Base-by-base conservation (phyloP, 2,113 vertebrate species). In the Dipodomys merriami region DNA sequence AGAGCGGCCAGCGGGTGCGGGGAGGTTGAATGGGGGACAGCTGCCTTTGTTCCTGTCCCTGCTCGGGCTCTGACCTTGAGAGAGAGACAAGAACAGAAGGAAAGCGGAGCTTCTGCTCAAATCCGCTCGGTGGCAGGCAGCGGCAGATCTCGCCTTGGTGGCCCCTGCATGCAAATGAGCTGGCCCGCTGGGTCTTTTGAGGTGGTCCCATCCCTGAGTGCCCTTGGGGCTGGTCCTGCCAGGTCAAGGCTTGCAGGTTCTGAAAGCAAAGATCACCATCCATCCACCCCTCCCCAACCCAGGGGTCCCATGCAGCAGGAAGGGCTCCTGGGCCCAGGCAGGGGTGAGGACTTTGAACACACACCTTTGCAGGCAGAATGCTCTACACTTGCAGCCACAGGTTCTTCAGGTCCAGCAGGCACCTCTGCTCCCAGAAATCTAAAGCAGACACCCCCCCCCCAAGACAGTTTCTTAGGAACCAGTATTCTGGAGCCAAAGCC, bases 1-100 rank as follows among this genome's bases (percentile, higher is more conserved):
- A 30, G 71, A 92, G 94, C 12, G 13, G 71, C 92, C 18, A 1
- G 64, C 27, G 0, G 88, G 91, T 2, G 0, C 30, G 22, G 91
- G 65, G 92, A 95, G 83, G 89, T 88, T 74, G 91, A 94, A 77
- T 84, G 86, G 93, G 94, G 96, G 95, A 84, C 77, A 62, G 15
- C 23, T 0, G 90, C 87, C 92, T 97, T 97, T 97, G 96, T 96
- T 97, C 95, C 93, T 74, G 93, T 95, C 94, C 93, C 88, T 29
- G 90, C 93, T 95, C 44, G 0, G 74, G 90, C 93, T 97, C 91
- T 96, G 96, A 97, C 96, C 96, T 97, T 97, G 96, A 97, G 86
- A 96, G 86, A 82, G 91, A 96, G 91, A 96, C 53, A 30, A 95
- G 93, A 94, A 96, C 94, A 95, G 93, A 95, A 83, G 89, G 69